These are phyloP conservation scores for Osmerus mordax DNA, from an alignment of 2,113 vertebrate genomes.

Conservation along the genomic window DNA sequence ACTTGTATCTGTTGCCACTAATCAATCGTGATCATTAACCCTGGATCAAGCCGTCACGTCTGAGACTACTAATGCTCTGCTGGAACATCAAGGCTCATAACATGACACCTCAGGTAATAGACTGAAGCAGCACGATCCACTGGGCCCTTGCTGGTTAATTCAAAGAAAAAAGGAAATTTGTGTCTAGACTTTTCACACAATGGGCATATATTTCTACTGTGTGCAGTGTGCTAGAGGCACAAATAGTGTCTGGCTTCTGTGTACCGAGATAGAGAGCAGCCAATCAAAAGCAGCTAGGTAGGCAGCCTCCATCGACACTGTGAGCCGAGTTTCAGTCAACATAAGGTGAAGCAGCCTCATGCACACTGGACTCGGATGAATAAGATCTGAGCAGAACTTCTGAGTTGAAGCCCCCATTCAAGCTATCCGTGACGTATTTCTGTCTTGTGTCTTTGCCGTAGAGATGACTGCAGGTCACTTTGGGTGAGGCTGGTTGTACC, in stretches of 20 bases:
- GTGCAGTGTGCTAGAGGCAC: background rate
- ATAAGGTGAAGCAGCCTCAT: background rate
- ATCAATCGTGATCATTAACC: slow-evolving; percentile 8
- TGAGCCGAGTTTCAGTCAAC: background rate
- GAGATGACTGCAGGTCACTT: too few species aligned
- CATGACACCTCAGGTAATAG: slow-evolving; percentile 16
- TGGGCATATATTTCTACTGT: background rate
- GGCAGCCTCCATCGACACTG: background rate
- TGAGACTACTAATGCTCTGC: slow-evolving; percentile 31
- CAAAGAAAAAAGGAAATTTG: too few species aligned
- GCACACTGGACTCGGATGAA: too few species aligned
- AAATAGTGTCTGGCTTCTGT: slow-evolving; percentile 8
- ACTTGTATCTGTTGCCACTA: background rate
- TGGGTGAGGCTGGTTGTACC: too few species aligned
- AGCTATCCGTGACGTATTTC: too few species aligned
- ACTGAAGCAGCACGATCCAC: slow-evolving; percentile 41
- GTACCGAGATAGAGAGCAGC: slow-evolving; percentile 6
- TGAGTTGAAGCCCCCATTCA: too few species aligned
- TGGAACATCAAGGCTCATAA: slow-evolving; percentile 38
- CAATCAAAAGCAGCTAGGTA: slow-evolving; percentile 12
- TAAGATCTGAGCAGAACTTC: too few species aligned
- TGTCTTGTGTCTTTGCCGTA: too few species aligned
- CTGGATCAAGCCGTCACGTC: slow-evolving; percentile 4
- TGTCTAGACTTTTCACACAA: background rate
- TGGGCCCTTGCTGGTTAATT: slow-evolving; percentile 4